These are phyloP conservation scores for Trichogramma evanescens DNA, from an alignment of 2,888 invertebrate genomes.

Conservation along the genomic window DNA sequence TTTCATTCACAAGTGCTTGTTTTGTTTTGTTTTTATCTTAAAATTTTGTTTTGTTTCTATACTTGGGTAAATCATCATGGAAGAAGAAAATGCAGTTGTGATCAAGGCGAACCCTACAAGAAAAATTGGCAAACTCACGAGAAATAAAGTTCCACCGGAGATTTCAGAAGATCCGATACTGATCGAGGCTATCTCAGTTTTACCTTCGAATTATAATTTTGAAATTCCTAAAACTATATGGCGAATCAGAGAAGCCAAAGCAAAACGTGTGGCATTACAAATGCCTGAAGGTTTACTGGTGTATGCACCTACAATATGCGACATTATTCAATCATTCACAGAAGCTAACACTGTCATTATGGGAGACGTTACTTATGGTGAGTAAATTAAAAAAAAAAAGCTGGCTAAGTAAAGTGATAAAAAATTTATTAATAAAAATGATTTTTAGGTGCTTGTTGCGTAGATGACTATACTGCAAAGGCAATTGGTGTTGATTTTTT, in stretches of 20 bases:
- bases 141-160: slow-evolving; percentile 75
- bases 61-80: neutral
- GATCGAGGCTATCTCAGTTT: slow-evolving; percentile 62
- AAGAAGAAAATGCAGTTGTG: slow-evolving; percentile 49
- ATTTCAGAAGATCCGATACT: slow-evolving; percentile 68
- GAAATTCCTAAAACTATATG: slow-evolving; percentile 97
- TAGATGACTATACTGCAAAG: slow-evolving; percentile 91
- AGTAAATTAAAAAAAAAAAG: neutral
- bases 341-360: slow-evolving; percentile 88
- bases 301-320: slow-evolving; percentile 87
- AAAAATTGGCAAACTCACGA: slow-evolving; percentile 70
- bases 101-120: slow-evolving; percentile 73
- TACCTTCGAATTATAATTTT: slow-evolving; percentile 95
- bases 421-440: neutral
- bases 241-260: slow-evolving; percentile 78
- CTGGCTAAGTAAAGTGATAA: neutral
- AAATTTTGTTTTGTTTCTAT: no score
- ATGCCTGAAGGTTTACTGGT: slow-evolving; percentile 93
- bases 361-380: slow-evolving; percentile 96
- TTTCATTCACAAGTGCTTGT: no score
- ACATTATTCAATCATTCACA: slow-evolving; percentile 85
- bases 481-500: slow-evolving; percentile 84
- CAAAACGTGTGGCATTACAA: slow-evolving; percentile 88
- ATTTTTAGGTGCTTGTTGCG: slow-evolving; percentile 78
- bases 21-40: no score